Evolutionary conservation across 2,113 vertebrate genomes (phyloP).

Genomic region (human): GRCh38 chr11:91181001-91181500

Average conservation of each 20-base stretch:
- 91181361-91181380: background rate
- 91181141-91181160: background rate
- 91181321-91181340: background rate
- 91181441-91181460: background rate
- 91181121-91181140: background rate
- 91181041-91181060: background rate
- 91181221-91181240: background rate
- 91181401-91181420: background rate
- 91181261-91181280: slow-evolving; percentile 32
- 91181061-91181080: background rate
- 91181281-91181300: background rate
- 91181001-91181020: background rate
- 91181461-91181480: too few relatives aligned
- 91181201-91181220: background rate
- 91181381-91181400: background rate
- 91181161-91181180: background rate
- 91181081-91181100: background rate
- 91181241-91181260: background rate
- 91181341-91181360: background rate
- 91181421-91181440: background rate
- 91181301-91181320: background rate
- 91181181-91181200: background rate
- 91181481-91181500: too few relatives aligned
- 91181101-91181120: background rate
- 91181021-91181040: background rate